These are phyloP conservation scores for Tachina grossa DNA, from an alignment of 2,888 invertebrate species.

Conservation along the genomic window DNA sequence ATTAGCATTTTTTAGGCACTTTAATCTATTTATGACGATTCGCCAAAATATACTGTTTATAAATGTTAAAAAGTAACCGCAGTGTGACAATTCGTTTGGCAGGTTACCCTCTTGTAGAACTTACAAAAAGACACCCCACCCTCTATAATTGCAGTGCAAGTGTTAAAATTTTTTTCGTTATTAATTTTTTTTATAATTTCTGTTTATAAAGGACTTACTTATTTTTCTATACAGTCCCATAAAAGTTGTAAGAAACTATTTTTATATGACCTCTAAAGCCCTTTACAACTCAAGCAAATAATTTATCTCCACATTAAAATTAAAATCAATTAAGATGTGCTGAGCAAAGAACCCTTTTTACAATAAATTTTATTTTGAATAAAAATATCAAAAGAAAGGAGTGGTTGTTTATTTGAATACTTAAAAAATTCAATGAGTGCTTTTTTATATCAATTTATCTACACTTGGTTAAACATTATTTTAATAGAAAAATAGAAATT, in stretches of 20 bases:
- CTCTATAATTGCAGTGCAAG: no score
- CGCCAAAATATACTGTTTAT: no score
- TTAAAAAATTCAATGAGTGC: slow-evolving; percentile 40
- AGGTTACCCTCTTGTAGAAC: no score
- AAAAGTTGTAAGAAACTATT: not conserved
- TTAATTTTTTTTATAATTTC: not conserved
- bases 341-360: slow-evolving; percentile 33
- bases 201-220: not conserved
- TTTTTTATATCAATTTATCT: not conserved
- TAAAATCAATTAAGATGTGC: slow-evolving; percentile 47
- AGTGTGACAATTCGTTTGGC: no score
- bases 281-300: not conserved
- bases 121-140: no score
- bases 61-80: no score
- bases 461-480: slow-evolving; percentile 1
- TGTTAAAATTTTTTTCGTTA: no score
- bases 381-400: slow-evolving; percentile 1
- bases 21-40: no score
- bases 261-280: not conserved
- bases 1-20: no score
- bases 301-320: slow-evolving; percentile 10
- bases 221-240: not conserved
- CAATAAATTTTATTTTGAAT: slow-evolving; percentile 29
- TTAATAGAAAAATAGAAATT: slow-evolving; percentile 28
- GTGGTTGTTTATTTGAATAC: slow-evolving; percentile 23